These are phyloP conservation scores for Protobothrops flavoviridis DNA, from an alignment of 2,113 vertebrate species.

Conservation along the genomic window DNA sequence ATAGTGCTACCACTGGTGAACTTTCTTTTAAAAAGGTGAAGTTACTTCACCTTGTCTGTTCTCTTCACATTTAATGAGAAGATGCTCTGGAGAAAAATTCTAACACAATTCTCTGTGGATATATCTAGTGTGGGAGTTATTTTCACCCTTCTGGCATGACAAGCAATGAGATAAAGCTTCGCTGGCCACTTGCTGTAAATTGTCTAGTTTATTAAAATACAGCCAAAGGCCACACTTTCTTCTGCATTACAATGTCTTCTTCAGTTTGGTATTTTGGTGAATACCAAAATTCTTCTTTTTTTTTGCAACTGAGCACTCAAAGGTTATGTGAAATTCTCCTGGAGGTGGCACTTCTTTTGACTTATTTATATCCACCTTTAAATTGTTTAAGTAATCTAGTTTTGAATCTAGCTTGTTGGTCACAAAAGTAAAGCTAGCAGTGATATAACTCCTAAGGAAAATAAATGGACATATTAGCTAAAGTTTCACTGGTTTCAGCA, in stretches of 20 bases:
- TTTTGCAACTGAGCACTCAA: background rate
- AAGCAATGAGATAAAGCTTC: constrained; percentile 26
- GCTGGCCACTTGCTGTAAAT: constrained; percentile 34
- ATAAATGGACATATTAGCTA: background rate
- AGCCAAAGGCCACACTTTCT: constrained; percentile 17
- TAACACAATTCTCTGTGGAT: constrained; percentile 56
- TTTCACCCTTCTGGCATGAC: constrained; percentile 32
- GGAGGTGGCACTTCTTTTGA: background rate
- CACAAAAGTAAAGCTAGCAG: background rate
- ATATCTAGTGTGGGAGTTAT: constrained; percentile 31
- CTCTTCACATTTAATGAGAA: constrained; percentile 68
- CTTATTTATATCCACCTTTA: background rate
- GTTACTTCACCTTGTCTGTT: constrained; percentile 57
- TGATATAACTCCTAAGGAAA: background rate
- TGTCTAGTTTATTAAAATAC: constrained; percentile 40
- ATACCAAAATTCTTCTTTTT: rapidly evolving
- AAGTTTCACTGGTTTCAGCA: background rate
- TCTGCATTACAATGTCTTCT: background rate
- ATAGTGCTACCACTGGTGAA: constrained; percentile 6
- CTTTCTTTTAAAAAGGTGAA: constrained; percentile 17
- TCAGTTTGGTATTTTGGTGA: background rate
- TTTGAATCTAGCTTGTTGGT: background rate
- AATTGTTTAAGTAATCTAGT: background rate
- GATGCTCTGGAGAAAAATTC: constrained; percentile 46
- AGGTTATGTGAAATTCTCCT: background rate